phyloP scores from a whole-genome alignment of 1,140 invertebrate species.

The Trypoxylus dichotomus region DNA sequence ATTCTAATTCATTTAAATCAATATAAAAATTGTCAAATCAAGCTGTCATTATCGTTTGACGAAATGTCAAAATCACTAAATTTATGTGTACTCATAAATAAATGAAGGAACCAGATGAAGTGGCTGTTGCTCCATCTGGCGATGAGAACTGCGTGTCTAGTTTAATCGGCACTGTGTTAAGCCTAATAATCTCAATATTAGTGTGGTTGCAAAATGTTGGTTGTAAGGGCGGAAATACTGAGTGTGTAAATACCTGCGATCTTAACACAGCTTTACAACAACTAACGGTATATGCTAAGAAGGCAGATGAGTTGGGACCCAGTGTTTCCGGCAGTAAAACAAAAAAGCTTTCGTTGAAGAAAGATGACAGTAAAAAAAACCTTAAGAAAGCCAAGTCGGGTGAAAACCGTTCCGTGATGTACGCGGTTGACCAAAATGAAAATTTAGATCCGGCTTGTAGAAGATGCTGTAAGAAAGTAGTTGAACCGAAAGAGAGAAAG shows the following conservation, averaged over 20 bases:
- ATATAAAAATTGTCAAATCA: background rate
- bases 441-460: background rate
- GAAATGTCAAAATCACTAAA: conserved; percentile 14
- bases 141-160: conserved; percentile 19
- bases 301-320: background rate
- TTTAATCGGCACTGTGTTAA: conserved; percentile 18
- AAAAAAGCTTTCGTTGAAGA: background rate
- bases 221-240: background rate
- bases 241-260: background rate
- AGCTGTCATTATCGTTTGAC: background rate
- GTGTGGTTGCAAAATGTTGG: conserved; percentile 24
- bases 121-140: background rate
- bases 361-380: background rate
- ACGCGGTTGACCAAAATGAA: background rate
- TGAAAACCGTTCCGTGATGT: background rate
- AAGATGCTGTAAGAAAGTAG: background rate
- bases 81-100: conserved; percentile 17
- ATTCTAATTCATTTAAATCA: too few relatives aligned
- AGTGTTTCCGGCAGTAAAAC: background rate
- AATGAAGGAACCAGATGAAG: conserved; percentile 25
- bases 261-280: background rate
- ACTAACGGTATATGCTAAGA: background rate
- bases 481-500: background rate
- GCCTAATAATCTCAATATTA: conserved; percentile 8
- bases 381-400: background rate